Conservation (phyloP, 2,797 vertebrate genomes). For the Lepilemur septentrionalis region DNA sequence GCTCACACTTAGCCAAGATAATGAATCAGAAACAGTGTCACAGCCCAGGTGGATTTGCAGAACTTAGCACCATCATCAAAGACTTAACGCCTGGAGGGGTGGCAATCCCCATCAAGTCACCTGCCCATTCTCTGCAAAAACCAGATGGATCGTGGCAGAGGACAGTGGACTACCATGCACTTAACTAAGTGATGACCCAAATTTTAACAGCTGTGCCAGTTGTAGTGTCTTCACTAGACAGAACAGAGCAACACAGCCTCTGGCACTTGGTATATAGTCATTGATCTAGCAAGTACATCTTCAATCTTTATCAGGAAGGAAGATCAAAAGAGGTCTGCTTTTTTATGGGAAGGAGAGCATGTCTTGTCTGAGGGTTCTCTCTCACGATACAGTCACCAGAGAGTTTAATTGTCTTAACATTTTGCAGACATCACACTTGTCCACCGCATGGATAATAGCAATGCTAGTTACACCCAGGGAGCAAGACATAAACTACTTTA, state of each 20-base stretch:
- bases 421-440: not conserved
- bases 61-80: not conserved
- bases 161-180: not conserved
- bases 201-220: not conserved
- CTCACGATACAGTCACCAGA: not conserved
- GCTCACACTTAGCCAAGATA: not conserved
- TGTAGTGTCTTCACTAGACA: not conserved
- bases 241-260: not conserved
- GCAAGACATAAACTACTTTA: constrained; percentile 15
- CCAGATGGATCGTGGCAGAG: not conserved
- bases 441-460: not conserved
- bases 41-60: not conserved
- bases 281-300: not conserved
- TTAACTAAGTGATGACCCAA: not conserved
- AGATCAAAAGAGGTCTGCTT: not conserved
- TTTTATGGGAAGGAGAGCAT: not conserved
- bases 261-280: not conserved
- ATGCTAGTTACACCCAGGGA: not conserved
- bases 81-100: not conserved
- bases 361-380: not conserved
- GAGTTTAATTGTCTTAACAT: not conserved
- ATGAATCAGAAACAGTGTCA: not conserved
- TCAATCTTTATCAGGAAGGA: not conserved
- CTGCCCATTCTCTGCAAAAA: not conserved
- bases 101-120: not conserved